Evolutionary conservation across 2,113 vertebrate genomes (phyloP).

Genomic region (Tauraco erythrolophus): DNA sequence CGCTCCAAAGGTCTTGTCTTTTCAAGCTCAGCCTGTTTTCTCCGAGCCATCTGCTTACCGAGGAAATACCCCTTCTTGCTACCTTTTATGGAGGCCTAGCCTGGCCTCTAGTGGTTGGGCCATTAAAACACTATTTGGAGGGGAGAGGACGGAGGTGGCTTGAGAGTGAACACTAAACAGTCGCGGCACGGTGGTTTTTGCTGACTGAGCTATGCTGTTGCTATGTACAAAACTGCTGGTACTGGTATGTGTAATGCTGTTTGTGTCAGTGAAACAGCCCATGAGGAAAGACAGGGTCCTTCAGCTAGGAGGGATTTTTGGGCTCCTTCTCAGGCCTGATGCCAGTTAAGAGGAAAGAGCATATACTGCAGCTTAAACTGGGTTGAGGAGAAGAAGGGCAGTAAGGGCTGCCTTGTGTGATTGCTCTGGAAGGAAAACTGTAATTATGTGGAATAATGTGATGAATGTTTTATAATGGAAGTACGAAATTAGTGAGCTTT

Average conservation of each 20-base stretch:
- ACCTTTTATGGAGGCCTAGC: neutral
- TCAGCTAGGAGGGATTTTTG: neutral
- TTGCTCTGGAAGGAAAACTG: neutral
- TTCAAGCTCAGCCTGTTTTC: neutral
- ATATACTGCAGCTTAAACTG: neutral
- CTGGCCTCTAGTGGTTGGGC: slow-evolving; percentile 12
- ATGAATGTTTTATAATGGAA: neutral
- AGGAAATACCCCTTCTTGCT: neutral
- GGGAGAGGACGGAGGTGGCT: neutral
- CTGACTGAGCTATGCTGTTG: neutral
- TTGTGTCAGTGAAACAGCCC: neutral
- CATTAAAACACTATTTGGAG: neutral
- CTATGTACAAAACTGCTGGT: neutral
- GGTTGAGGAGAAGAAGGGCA: neutral
- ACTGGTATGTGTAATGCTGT: neutral
- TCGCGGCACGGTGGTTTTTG: neutral
- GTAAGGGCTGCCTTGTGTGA: neutral
- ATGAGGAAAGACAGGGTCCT: neutral
- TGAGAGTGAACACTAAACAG: neutral
- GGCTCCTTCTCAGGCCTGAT: neutral
- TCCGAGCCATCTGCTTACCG: neutral
- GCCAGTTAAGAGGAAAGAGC: neutral
- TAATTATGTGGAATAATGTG: neutral
- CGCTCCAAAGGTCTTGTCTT: neutral
- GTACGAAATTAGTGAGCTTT: neutral